A percentile compares a stretch with the other conserved stretches of the same genome.
These are phyloP conservation scores for Taphrorychus bicolor DNA, from an alignment of 2,888 invertebrate species.

Conservation along the genomic window DNA sequence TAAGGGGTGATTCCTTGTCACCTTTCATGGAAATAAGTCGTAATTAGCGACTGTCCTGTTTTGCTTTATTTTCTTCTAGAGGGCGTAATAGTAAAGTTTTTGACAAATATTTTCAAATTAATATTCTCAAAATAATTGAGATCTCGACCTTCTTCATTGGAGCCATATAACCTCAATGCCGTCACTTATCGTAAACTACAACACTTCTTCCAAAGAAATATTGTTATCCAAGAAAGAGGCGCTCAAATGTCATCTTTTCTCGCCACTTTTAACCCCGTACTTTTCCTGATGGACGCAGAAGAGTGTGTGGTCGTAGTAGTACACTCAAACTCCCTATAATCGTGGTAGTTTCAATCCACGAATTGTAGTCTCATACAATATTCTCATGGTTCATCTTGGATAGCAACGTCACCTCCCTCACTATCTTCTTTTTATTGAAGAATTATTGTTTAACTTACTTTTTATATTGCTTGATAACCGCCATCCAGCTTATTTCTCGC, in stretches of 20 bases:
- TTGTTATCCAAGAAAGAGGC: background rate
- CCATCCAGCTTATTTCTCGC: constrained; percentile 93
- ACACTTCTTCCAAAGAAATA: background rate
- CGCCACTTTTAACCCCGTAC: constrained; percentile 42
- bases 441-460: constrained; percentile 86
- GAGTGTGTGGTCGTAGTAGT: constrained; percentile 38
- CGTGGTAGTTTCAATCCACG: constrained; percentile 85
- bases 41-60: no score
- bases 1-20: no score
- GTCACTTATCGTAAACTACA: constrained; percentile 55
- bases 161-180: constrained; percentile 67
- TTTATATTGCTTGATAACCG: constrained; percentile 92
- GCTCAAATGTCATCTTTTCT: constrained; percentile 43
- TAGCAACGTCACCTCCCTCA: constrained; percentile 91
- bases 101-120: no score
- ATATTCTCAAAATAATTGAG: constrained; percentile 79
- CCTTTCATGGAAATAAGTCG: no score
- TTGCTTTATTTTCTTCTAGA: no score
- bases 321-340: constrained; percentile 34
- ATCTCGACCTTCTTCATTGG: constrained; percentile 72
- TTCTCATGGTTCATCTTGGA: constrained; percentile 97
- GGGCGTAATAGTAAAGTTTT: no score
- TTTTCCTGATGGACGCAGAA: constrained; percentile 9
- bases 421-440: constrained; percentile 92
- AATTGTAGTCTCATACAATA: constrained; percentile 95